Evolutionary conservation across 2,888 invertebrate genomes (phyloP).

Genomic region (Glyphotaelius pellucidus): DNA sequence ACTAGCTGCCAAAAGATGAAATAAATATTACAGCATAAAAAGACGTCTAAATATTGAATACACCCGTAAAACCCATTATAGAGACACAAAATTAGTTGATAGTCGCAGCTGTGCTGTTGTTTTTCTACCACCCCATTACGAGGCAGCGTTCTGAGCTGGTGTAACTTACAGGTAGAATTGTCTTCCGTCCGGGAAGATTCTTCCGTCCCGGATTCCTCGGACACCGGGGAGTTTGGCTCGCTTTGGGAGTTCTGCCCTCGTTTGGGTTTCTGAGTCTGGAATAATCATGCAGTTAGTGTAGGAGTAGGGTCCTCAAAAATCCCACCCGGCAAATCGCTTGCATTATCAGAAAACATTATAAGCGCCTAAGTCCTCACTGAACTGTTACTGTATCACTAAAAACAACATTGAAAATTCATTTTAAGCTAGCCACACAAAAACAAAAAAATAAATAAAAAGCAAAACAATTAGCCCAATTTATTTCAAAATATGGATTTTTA

Average conservation of each 20-base stretch:
- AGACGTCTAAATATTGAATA: not conserved
- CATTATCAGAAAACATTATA: slow-evolving; percentile 21
- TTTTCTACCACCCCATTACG: not conserved
- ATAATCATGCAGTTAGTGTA: slow-evolving; percentile 63
- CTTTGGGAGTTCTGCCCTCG: slow-evolving; percentile 42
- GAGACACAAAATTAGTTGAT: not conserved
- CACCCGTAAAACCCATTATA: not conserved
- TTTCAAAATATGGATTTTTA: not conserved
- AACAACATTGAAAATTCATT: slow-evolving; percentile 8
- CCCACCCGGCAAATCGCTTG: not conserved
- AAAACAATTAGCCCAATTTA: not conserved
- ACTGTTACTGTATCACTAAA: not conserved
- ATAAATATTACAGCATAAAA: not conserved
- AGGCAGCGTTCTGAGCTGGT: not conserved
- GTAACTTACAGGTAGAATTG: slow-evolving; percentile 50
- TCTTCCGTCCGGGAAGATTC: slow-evolving; percentile 42
- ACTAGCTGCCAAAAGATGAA: not conserved
- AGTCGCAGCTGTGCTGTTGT: not conserved
- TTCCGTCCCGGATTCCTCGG: slow-evolving; percentile 62
- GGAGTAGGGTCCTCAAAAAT: slow-evolving; percentile 23
- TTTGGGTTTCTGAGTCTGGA: slow-evolving; percentile 56
- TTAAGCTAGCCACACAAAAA: not conserved
- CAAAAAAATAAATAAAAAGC: not conserved
- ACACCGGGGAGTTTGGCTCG: slow-evolving; percentile 56
- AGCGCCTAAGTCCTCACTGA: not conserved